Base-by-base conservation (phyloP, 2,888 invertebrate species). In the Chironomus tentans region DNA sequence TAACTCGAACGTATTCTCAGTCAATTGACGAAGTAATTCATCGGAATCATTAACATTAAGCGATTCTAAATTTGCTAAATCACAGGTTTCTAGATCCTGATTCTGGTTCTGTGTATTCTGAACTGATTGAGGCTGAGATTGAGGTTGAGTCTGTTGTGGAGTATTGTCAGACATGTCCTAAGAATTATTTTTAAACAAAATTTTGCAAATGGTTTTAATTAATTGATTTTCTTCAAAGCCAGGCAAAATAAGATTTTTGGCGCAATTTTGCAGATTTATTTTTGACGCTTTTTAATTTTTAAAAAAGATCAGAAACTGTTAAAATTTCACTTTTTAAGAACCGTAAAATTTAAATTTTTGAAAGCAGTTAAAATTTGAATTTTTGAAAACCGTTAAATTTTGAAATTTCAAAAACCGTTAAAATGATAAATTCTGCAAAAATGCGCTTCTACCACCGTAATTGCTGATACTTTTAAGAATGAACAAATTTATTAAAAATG, bases 1-100 rank as follows among this genome's bases (percentile, higher is more conserved):
- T 79, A 95, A 89, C 83, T 95, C 94, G 81, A 95, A 94, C 77
- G 92, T 90, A 75, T 92, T 91, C 80, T 94, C 94, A 48, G 91
- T 91, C 65, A 93, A 85, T 82, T 93, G 92, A 80, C 92, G 92
- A 80, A 93, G 89, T 77, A 93, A 89, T 80, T 93, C 93, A 79
- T 92, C 93, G 71, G 91, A 90, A 81, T 92, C 92, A 73, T 86
- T 87, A 74, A 84, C 84, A 47, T 74, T 74, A 38, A 84, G 80
- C 2, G 84, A 83, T 78, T 84, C 84, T 78, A 84, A 79, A 28
- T 81, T 79, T 78, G 81, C 81, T 71, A 82, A 78, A 77, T 82
- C 82, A 78, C 81, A 80, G 78, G 79, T 79, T 21, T 80, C 78
- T 76, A 79, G 79, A 78, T 81, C 81, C 61, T 77, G 77, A 71